phyloP scores from a whole-genome alignment of 2,888 invertebrate species.

The Helobdella robusta region DNA sequence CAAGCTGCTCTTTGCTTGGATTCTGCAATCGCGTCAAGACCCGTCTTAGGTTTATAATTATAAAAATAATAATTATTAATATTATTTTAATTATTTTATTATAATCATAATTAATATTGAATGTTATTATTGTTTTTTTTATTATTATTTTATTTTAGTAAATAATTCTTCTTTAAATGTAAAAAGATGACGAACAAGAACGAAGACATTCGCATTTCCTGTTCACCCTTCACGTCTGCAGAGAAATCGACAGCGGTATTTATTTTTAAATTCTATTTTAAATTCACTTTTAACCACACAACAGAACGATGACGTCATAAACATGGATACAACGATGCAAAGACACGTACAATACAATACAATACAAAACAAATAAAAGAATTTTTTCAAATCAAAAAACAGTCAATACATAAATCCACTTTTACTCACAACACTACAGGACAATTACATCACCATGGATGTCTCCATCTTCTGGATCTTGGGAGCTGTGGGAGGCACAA shows the following conservation, averaged over 20 bases:
- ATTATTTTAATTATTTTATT: background rate
- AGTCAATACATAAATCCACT: too few relatives aligned
- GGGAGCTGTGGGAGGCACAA: conserved; percentile 68
- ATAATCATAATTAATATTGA: background rate
- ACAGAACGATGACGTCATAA: too few relatives aligned
- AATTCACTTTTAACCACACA: too few relatives aligned
- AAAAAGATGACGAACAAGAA: conserved; percentile 55
- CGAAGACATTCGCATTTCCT: conserved; percentile 80
- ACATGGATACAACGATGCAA: too few relatives aligned
- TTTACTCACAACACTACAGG: too few relatives aligned
- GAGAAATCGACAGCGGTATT: too few relatives aligned
- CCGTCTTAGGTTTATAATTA: background rate
- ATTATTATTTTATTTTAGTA: background rate
- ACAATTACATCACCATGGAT: conserved; percentile 58
- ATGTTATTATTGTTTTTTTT: background rate
- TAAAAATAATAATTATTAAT: background rate
- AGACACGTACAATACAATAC: too few relatives aligned
- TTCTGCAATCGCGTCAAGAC: conserved; percentile 66
- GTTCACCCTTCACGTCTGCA: conserved; percentile 88
- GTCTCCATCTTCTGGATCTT: conserved; percentile 87
- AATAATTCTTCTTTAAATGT: background rate
- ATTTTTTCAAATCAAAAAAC: too few relatives aligned
- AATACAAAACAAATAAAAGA: too few relatives aligned
- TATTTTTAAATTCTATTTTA: too few relatives aligned
- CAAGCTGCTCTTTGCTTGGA: conserved; percentile 90